phyloP scores from a whole-genome alignment of 53 echinoderm and acorn worm species.

The Patiria pectinifera region DNA sequence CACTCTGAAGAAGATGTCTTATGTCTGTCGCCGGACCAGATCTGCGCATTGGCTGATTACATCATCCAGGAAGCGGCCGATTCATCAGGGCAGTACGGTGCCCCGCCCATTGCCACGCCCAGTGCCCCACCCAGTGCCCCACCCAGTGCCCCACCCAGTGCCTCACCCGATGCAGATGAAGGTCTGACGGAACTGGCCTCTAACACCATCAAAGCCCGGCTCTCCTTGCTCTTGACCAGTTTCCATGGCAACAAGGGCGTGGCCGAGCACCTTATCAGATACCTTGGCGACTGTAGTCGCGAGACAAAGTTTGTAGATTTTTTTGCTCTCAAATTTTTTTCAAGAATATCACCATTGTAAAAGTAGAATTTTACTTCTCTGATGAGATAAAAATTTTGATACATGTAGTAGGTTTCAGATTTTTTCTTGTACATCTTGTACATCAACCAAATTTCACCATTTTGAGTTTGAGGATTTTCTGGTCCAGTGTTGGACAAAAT shows the following conservation, averaged over 20 bases:
- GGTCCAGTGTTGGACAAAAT: too few species aligned
- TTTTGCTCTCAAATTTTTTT: too few species aligned
- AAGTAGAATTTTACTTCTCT: too few species aligned
- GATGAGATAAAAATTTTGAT: too few species aligned
- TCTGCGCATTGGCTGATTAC: constrained; percentile 79
- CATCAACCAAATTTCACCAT: too few species aligned
- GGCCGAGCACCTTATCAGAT: constrained; percentile 39
- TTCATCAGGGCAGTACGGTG: constrained; percentile 8
- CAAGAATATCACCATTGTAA: too few species aligned
- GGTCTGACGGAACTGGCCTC: constrained; percentile 18
- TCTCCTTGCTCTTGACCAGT: constrained; percentile 73
- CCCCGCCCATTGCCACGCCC: not conserved
- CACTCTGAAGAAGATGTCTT: constrained; percentile 85
- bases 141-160: not conserved
- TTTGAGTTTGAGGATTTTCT: too few species aligned
- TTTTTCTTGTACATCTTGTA: too few species aligned
- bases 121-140: too few species aligned
- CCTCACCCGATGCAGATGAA: not conserved
- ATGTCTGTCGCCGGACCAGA: constrained; percentile 67
- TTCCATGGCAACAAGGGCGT: constrained; percentile 61
- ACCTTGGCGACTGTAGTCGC: constrained; percentile 35
- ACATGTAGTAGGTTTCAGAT: too few species aligned
- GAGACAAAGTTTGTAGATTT: constrained; percentile 12
- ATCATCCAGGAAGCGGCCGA: constrained; percentile 76
- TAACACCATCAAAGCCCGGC: constrained; percentile 61